These are phyloP conservation scores for Takifugu bimaculatus DNA, from an alignment of 2,113 vertebrate genomes.

Conservation along the genomic window DNA sequence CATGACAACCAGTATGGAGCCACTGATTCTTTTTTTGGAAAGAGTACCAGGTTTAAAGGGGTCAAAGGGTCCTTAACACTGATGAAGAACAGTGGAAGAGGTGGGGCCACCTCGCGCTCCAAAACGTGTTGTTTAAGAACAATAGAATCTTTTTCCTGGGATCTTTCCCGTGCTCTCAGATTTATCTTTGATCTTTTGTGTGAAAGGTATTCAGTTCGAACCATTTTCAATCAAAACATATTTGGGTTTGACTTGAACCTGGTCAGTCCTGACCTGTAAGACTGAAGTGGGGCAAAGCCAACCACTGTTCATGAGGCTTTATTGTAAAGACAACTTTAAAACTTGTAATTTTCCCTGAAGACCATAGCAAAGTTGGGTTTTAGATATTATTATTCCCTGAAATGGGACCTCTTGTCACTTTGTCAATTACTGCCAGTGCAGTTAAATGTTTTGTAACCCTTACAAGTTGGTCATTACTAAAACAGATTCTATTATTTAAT, in stretches of 20 bases:
- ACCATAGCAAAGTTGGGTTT: too few relatives aligned
- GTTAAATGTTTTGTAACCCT: too few relatives aligned
- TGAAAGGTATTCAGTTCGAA: conserved; percentile 1
- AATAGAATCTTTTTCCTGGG: conserved; percentile 41
- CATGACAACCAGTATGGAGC: conserved; percentile 49
- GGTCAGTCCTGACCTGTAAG: background rate
- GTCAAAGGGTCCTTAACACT: conserved; percentile 46
- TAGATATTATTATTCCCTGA: too few relatives aligned
- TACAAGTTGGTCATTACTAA: too few relatives aligned
- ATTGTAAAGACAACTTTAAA: too few relatives aligned
- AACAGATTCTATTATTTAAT: background rate
- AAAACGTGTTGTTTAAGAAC: conserved; percentile 51
- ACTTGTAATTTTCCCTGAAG: too few relatives aligned
- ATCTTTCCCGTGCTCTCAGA: conserved; percentile 29
- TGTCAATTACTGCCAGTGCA: too few relatives aligned
- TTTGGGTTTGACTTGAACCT: background rate
- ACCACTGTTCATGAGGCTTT: too few relatives aligned
- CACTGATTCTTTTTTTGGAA: conserved; percentile 36
- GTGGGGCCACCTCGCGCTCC: conserved; percentile 22
- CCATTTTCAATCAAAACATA: background rate
- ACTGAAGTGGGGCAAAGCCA: background rate
- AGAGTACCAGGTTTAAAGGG: conserved; percentile 41
- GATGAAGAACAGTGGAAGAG: conserved; percentile 44
- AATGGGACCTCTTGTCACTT: too few relatives aligned
- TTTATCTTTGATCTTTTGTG: conserved; percentile 32